Conservation (phyloP, 2,113 vertebrate species). For the Microcebus lehilahytsara region DNA sequence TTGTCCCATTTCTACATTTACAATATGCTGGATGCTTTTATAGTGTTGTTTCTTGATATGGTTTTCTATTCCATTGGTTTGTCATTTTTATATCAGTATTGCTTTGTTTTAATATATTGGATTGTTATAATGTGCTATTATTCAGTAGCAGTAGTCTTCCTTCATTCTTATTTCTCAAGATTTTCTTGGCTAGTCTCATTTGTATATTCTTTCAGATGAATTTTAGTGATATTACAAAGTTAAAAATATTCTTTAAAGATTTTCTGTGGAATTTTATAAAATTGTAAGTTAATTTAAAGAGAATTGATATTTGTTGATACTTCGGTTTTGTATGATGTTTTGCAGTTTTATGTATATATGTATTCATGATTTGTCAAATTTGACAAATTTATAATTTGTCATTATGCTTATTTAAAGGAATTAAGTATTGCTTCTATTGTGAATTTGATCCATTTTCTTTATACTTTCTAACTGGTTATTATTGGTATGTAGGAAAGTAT, state of each 20-base stretch:
- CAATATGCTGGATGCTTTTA: neutral
- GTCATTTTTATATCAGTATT: neutral
- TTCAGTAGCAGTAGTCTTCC: neutral
- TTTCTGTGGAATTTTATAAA: slow-evolving; percentile 20
- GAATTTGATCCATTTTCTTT: neutral
- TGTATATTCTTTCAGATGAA: slow-evolving; percentile 31
- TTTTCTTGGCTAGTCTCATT: neutral
- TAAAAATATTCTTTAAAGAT: neutral
- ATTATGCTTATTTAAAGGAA: slow-evolving; percentile 25
- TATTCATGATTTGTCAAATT: neutral
- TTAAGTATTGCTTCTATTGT: slow-evolving; percentile 23
- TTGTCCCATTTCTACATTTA: neutral
- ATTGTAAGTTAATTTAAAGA: neutral
- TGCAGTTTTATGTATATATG: neutral
- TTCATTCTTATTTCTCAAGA: slow-evolving; percentile 36
- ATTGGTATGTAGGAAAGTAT: neutral
- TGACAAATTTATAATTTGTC: slow-evolving; percentile 1
- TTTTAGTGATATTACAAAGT: neutral
- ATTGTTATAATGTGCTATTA: neutral
- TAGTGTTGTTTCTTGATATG: neutral
- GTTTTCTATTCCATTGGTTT: neutral
- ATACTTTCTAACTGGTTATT: neutral
- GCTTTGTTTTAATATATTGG: neutral
- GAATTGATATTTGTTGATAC: neutral
- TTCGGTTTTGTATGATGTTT: neutral